Evolutionary conservation across 2,113 vertebrate genomes (phyloP).

Genomic region (Otis tarda): DNA sequence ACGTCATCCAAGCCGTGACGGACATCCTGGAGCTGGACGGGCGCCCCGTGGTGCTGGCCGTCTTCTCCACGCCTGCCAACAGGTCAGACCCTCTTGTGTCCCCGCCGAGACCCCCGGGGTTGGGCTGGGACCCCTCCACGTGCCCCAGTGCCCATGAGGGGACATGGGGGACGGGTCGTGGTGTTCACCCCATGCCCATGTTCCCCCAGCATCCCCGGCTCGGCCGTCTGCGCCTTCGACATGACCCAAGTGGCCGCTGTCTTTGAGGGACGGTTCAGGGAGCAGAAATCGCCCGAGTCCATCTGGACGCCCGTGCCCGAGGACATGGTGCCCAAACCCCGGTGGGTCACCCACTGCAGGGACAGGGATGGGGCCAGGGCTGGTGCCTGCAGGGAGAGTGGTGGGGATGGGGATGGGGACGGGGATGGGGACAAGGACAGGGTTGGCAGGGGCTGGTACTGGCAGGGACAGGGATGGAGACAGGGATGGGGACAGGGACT

Average conservation of each 20-base stretch:
- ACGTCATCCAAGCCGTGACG: slow-evolving; percentile 92
- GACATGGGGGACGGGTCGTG: accelerated
- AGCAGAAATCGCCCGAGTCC: slow-evolving; percentile 94
- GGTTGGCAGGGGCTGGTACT: neutral
- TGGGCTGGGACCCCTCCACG: neutral
- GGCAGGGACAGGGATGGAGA: too few relatives aligned
- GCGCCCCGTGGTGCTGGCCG: slow-evolving; percentile 87
- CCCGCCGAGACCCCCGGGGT: accelerated
- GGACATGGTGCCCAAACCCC: slow-evolving; percentile 90
- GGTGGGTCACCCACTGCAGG: slow-evolving; percentile 63
- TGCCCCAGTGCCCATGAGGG: accelerated
- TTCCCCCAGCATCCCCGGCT: slow-evolving; percentile 87
- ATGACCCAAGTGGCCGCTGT: slow-evolving; percentile 89
- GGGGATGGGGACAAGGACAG: neutral
- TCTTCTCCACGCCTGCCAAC: slow-evolving; percentile 94
- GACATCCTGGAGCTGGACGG: slow-evolving; percentile 88
- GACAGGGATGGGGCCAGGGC: neutral
- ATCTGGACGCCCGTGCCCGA: slow-evolving; percentile 95
- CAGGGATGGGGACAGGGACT: neutral
- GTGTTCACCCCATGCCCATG: neutral
- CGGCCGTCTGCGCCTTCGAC: slow-evolving; percentile 94
- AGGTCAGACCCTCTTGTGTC: slow-evolving; percentile 75
- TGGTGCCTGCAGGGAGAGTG: neutral
- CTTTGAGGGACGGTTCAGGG: slow-evolving; percentile 94
- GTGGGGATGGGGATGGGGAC: neutral